These are phyloP conservation scores for Pangasius larnaudii DNA, from an alignment of 2,797 vertebrate genomes.

Conservation along the genomic window DNA sequence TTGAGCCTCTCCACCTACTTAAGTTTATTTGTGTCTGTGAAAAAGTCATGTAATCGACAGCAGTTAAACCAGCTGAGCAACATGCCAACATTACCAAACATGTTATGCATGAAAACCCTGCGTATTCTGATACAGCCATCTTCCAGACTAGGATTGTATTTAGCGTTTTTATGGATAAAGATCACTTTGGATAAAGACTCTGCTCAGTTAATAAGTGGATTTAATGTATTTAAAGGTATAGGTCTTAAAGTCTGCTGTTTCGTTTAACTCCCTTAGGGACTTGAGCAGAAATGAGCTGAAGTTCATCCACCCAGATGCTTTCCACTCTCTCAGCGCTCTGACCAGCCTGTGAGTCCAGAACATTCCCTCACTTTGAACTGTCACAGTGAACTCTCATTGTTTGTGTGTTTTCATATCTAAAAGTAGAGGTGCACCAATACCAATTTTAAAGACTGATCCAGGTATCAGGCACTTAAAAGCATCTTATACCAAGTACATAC, in stretches of 20 bases:
- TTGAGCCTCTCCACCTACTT: neutral
- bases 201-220: neutral
- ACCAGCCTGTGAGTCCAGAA: slow-evolving; percentile 90
- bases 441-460: neutral
- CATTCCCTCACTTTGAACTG: neutral
- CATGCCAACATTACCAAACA: neutral
- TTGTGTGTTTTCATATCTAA: neutral
- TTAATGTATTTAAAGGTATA: neutral
- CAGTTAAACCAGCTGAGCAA: neutral
- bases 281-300: slow-evolving; percentile 91
- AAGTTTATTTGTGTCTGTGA: neutral
- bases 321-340: slow-evolving; percentile 83
- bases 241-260: neutral
- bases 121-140: neutral
- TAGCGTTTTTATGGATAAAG: neutral
- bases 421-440: neutral
- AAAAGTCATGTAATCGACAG: neutral
- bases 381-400: neutral
- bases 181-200: neutral
- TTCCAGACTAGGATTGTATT: neutral
- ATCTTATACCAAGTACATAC: neutral
- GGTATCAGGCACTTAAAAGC: neutral
- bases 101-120: neutral
- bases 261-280: slow-evolving; percentile 79
- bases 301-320: slow-evolving; percentile 87